phyloP scores from a whole-genome alignment of 2,113 vertebrate species.

The Hippocampus zosterae region DNA sequence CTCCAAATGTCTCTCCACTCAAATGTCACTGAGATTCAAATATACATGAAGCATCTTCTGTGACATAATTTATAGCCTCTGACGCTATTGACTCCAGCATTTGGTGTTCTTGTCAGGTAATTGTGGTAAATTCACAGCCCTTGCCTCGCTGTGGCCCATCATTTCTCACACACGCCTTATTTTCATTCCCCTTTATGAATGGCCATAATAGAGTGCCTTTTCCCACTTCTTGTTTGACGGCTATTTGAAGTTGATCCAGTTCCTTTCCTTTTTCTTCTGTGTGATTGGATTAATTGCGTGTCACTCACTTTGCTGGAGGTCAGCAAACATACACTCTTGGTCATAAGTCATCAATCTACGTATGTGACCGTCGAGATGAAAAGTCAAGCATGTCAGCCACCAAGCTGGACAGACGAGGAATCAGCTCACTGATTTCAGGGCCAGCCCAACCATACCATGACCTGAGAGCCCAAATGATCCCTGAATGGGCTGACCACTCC shows the following conservation, averaged over 20 bases:
- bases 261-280: conserved; percentile 57
- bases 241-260: conserved; percentile 55
- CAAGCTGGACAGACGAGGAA: conserved; percentile 68
- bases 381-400: conserved; percentile 77
- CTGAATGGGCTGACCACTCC: conserved; percentile 53
- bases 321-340: conserved; percentile 75
- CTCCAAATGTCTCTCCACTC: conserved; percentile 6
- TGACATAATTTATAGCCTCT: neutral
- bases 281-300: conserved; percentile 79
- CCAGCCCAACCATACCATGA: conserved; percentile 66
- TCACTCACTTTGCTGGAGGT: conserved; percentile 77
- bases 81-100: conserved; percentile 3
- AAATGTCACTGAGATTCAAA: conserved; percentile 12
- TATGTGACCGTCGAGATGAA: conserved; percentile 75
- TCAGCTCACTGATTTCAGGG: conserved; percentile 77
- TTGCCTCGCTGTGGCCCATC: conserved; percentile 7
- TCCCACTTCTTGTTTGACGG: conserved; percentile 59
- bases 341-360: conserved; percentile 81
- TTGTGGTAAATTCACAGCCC: conserved; percentile 21
- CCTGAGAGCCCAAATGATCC: conserved; percentile 62
- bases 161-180: conserved; percentile 7
- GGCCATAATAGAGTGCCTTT: conserved; percentile 28
- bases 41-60: conserved; percentile 13
- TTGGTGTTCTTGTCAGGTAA: conserved; percentile 7
- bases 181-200: conserved; percentile 14